These are phyloP conservation scores for Gouania willdenowi DNA, from an alignment of 2,797 vertebrate species.

Conservation along the genomic window DNA sequence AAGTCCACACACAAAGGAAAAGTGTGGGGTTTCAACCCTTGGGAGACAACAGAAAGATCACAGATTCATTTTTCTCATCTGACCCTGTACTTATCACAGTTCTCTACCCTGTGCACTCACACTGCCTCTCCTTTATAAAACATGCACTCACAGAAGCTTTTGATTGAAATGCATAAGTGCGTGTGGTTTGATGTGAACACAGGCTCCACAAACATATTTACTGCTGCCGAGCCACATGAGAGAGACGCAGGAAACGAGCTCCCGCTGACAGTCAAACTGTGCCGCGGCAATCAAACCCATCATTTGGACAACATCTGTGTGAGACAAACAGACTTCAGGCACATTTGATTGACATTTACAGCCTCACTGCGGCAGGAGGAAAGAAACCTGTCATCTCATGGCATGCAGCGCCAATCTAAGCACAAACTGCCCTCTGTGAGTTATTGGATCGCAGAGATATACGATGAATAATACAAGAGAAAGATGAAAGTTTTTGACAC, in stretches of 20 bases:
- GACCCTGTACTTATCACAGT: conserved; percentile 10
- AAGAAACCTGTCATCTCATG: conserved; percentile 22
- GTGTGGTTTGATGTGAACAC: conserved; percentile 17
- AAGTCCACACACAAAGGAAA: too few species aligned
- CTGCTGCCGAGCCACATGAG: conserved; percentile 20
- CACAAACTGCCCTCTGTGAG: conserved; percentile 14
- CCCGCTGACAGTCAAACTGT: conserved; percentile 20
- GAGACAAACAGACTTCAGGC: conserved; percentile 3
- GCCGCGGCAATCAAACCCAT: conserved; percentile 12
- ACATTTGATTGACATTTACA: conserved; percentile 19
- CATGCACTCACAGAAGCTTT: conserved; percentile 1
- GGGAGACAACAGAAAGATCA: too few species aligned
- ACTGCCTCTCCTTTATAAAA: neutral
- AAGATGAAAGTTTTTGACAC: neutral
- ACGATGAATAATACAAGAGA: neutral
- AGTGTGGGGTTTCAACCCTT: too few species aligned
- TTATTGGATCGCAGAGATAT: conserved; percentile 17
- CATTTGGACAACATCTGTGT: conserved; percentile 25
- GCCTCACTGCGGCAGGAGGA: conserved; percentile 10
- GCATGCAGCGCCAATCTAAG: conserved; percentile 10
- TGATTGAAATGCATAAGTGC: conserved; percentile 6
- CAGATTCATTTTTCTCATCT: too few species aligned
- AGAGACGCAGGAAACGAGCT: conserved; percentile 10
- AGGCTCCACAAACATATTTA: conserved; percentile 14
- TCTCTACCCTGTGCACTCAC: conserved; percentile 13